These are phyloP conservation scores for Halictus ligatus DNA, from an alignment of 2,888 invertebrate genomes.

Conservation along the genomic window DNA sequence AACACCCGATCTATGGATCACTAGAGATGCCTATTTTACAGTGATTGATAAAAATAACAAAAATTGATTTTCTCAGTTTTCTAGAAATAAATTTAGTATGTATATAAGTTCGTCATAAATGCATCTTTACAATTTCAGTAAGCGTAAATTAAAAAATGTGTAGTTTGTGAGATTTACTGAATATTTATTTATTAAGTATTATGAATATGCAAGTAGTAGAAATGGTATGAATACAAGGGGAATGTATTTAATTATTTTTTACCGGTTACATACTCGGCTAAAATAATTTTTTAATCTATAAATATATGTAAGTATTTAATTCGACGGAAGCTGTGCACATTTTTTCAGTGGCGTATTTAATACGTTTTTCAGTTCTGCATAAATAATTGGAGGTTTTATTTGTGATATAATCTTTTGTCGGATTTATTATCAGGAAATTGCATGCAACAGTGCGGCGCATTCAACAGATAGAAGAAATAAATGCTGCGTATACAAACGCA, in stretches of 20 bases:
- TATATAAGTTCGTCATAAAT: no score
- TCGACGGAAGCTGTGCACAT: not conserved
- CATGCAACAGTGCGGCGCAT: not conserved
- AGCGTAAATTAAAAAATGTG: no score
- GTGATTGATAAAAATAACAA: not conserved
- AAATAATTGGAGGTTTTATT: not conserved
- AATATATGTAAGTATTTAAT: not conserved
- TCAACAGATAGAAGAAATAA: conserved; percentile 5
- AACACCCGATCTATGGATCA: not conserved
- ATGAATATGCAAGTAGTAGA: not conserved
- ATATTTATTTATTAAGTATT: no score
- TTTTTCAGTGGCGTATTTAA: not conserved
- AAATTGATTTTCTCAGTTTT: not conserved
- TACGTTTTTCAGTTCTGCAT: not conserved
- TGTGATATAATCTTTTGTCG: not conserved
- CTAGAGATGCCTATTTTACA: not conserved
- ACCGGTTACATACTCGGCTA: not conserved
- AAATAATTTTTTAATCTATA: not conserved
- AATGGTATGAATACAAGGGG: not conserved
- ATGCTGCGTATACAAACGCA: not conserved
- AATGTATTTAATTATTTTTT: not conserved
- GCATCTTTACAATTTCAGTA: no score
- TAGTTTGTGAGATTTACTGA: no score
- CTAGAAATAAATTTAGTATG: no score
- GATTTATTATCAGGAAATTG: not conserved